Base-by-base conservation (phyloP, 2,888 invertebrate genomes). In the Allygus modestus region DNA sequence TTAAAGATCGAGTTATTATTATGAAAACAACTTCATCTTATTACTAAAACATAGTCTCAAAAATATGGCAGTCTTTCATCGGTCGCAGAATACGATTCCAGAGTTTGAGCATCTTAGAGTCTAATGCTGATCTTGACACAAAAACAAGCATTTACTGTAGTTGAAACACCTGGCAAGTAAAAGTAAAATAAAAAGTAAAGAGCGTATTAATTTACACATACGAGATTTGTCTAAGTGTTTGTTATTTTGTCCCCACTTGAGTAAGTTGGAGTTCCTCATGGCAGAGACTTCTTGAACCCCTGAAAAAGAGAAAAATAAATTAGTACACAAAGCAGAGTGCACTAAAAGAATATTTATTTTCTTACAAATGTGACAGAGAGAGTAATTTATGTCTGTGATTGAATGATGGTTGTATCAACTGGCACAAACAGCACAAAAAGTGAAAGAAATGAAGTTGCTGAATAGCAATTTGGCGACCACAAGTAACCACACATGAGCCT, bases 171-270 rank as follows among this genome's bases (percentile, higher is more conserved):
- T 51, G 7, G 7, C 2, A 58, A 1, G n/a, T 58, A 23, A 23
- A 58, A 58, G n/a, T 58, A 23, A 23, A 58, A 4, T n/a, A 51
- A 51, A 58, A 17, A 58, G 9, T 37, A 37, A 4, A 37, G 37
- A 7, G 9, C 37, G n/a, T n/a, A n/a, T n/a, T n/a, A n/a, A 20
- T 46, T 43, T 20, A 43, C 54, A 85, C 81, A 20, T 83, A 86
- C 88, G 88, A 88, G 90, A 90, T 89, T 91, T 91, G 87, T 91
- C 91, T 83, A 87, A 86, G 69, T 88, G 88, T 85, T 92, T 91
- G 86, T 92, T 91, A 89, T 92, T 92, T 87, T 92, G 92, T 79
- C 92, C 91, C 93, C 92, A 92, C 89, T 92, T 92, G 85, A 93
- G 89, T 75, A 93, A 89, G 88, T 92, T 92, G 86, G 92, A 92